phyloP scores from a whole-genome alignment of 1,140 invertebrate genomes.

The Ridgeia piscesae region DNA sequence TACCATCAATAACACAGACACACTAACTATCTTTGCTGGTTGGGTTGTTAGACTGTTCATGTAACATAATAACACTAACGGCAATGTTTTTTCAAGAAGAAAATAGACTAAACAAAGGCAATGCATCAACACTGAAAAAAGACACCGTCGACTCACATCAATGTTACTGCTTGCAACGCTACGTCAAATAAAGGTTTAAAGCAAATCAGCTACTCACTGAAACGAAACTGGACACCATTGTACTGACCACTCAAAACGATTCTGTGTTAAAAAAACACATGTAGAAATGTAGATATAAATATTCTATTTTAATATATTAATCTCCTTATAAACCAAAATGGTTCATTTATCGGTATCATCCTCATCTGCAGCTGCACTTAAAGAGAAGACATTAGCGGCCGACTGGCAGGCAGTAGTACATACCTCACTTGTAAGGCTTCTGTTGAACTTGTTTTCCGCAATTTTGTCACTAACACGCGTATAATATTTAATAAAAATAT shows the following conservation, averaged over 20 bases:
- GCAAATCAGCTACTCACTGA: too few relatives aligned
- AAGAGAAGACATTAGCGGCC: neutral
- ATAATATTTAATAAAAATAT: slow-evolving; percentile 52
- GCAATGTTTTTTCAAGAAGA: neutral
- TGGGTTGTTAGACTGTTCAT: too few relatives aligned
- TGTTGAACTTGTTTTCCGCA: slow-evolving; percentile 51
- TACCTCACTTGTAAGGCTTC: slow-evolving; percentile 54
- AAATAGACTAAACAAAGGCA: neutral
- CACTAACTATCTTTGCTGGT: too few relatives aligned
- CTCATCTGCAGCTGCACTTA: neutral
- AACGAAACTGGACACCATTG: too few relatives aligned
- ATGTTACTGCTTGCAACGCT: neutral
- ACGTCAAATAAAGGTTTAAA: neutral
- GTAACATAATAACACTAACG: too few relatives aligned
- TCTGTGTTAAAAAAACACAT: too few relatives aligned
- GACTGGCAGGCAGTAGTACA: slow-evolving; percentile 9
- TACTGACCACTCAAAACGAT: too few relatives aligned
- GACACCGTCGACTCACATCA: neutral
- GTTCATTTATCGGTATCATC: neutral
- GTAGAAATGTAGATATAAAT: too few relatives aligned
- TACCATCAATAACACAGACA: too few relatives aligned
- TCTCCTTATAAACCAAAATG: neutral
- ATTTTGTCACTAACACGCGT: slow-evolving; percentile 46
- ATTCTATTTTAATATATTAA: neutral
- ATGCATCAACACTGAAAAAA: neutral